Base-by-base conservation (phyloP, 1,140 invertebrate species). In the Cotesia chilonis region DNA sequence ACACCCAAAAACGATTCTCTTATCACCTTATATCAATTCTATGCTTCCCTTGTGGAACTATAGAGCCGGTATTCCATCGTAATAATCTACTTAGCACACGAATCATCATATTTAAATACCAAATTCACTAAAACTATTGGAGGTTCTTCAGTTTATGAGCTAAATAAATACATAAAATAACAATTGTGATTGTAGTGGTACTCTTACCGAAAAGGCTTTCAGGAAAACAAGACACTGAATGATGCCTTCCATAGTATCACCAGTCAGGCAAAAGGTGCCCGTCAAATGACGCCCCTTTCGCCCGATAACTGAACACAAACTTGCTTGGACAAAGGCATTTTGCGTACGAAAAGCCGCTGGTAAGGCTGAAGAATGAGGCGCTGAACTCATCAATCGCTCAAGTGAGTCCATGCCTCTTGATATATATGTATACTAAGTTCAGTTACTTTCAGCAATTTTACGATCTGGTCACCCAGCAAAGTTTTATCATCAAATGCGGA, bases 141-240 rank as follows among this genome's bases (percentile, higher is more conserved):
- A 28, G 28, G 28, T 28, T 28, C 28, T 28, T 28, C 28, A 28
- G 28, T 28, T 28, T 28, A 28, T 28, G 28, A 28, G 28, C 28
- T 12, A 36, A 12, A 14, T 37, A 12, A 12, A 36, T 37, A n/a
- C 10, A 63, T 12, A 12, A 6, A 63, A 59, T 7, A 59, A 4
- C 36, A 7, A 12, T 63, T 3, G 4, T 2, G 5, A 12, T 28
- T 28, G 28, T 28, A 28, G 28, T 28, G 28, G 28, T 14, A 59
- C n/a, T 41, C 93, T 93, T 91, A 96, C 94, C 92, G 93, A 94
- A 82, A 95, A 96, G 38, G 94, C 94, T 88, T 95, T 96, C 80
- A 96, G 90, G 88, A 95, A 95, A 77, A 96, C 94, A 77, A 96
- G 90, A 86, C 94, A 96, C 88, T 96, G 94, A 85, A 95, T 95